Evolutionary conservation across 2,113 vertebrate species (phyloP).

Genomic region (Hypocryptadius cinnamomeus): DNA sequence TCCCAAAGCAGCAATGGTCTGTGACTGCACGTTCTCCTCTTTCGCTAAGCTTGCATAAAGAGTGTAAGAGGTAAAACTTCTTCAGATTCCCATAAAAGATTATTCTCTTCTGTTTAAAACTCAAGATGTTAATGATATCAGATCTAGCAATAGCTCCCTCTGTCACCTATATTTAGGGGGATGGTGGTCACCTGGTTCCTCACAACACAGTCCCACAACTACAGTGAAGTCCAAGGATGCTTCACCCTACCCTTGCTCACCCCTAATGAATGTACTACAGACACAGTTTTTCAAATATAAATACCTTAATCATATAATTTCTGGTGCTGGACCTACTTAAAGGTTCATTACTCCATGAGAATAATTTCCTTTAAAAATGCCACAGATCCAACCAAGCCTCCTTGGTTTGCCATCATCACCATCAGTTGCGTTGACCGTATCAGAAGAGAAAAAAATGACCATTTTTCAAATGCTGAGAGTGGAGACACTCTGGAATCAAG

Average conservation of each 20-base stretch:
- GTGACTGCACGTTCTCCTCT: background rate
- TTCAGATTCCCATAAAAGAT: background rate
- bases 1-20: background rate
- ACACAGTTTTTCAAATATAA: background rate
- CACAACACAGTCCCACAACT: background rate
- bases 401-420: background rate
- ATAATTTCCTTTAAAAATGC: background rate
- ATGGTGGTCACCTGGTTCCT: background rate
- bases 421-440: accelerated
- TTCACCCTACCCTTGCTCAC: background rate
- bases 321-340: background rate
- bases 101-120: background rate
- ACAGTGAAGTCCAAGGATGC: background rate
- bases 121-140: background rate
- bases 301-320: background rate
- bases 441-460: background rate
- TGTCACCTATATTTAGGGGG: background rate
- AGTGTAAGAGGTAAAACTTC: background rate
- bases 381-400: background rate
- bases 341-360: background rate
- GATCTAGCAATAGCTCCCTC: background rate
- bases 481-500: background rate
- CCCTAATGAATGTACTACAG: background rate
- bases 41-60: background rate
- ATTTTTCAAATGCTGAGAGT: background rate